A percentile compares a stretch with the other conserved stretches of the same genome.
Evolutionary conservation across 2,888 invertebrate genomes (phyloP).

Genomic region (Elegia similella): DNA sequence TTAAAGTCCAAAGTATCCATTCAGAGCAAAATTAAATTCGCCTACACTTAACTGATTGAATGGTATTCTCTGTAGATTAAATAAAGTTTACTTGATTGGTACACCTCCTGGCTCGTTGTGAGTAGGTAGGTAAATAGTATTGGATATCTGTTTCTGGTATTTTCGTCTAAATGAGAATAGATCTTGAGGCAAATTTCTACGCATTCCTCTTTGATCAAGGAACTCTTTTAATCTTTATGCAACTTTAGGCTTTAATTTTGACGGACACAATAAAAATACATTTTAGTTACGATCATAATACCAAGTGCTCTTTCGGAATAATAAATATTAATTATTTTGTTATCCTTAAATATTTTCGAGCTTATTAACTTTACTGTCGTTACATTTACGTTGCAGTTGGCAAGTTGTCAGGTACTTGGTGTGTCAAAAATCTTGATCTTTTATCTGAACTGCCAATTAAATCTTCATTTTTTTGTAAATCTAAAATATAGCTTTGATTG

Average conservation of each 20-base stretch:
- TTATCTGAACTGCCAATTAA: not conserved
- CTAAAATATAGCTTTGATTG: slow-evolving; percentile 24
- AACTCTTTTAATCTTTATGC: not conserved
- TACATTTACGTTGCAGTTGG: slow-evolving; percentile 3
- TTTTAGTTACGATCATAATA: not conserved
- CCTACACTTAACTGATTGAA: slow-evolving; percentile 2
- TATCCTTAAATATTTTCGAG: not conserved
- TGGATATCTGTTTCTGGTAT: not conserved
- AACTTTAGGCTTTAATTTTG: not conserved
- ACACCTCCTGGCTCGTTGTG: not conserved
- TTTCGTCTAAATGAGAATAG: not conserved
- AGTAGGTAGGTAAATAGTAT: not conserved
- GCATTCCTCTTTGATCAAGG: not conserved
- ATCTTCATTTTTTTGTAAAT: no score
- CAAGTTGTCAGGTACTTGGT: not conserved
- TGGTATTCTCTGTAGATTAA: not conserved
- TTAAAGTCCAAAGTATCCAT: no score
- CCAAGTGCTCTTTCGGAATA: not conserved
- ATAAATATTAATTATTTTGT: no score
- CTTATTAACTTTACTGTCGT: not conserved
- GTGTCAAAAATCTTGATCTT: no score
- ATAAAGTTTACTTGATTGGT: slow-evolving; percentile 2
- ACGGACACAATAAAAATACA: not conserved
- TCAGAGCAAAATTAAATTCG: slow-evolving; percentile 2
- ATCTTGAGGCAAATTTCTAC: not conserved